Conservation (phyloP, 2,888 invertebrate genomes). For the Tineola bisselliella region DNA sequence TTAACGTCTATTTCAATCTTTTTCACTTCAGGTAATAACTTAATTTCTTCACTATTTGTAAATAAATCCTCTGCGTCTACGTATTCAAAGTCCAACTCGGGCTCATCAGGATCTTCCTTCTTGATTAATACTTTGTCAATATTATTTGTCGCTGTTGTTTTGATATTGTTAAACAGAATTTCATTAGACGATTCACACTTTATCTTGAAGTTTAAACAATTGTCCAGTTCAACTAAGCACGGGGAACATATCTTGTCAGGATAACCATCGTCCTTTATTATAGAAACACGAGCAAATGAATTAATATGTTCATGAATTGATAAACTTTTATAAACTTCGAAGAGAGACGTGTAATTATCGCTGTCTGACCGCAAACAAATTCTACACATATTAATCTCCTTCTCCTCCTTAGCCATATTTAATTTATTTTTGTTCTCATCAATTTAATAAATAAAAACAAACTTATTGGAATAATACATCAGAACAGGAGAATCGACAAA, state of each 20-base stretch:
- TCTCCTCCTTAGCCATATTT: constrained; percentile 1
- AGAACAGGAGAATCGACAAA: neutral
- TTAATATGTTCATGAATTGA: constrained; percentile 38
- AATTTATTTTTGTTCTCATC: neutral
- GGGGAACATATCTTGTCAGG: constrained; percentile 41
- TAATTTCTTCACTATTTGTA: constrained; percentile 15
- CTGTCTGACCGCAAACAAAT: constrained; percentile 17
- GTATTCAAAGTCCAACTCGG: constrained; percentile 16
- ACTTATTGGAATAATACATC: neutral
- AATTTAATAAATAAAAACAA: neutral
- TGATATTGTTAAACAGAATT: constrained; percentile 15
- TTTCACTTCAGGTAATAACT: neutral
- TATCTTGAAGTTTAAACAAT: constrained; percentile 37
- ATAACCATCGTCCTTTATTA: constrained; percentile 37
- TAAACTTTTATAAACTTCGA: constrained; percentile 34
- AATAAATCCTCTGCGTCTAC: constrained; percentile 18
- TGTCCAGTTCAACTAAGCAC: constrained; percentile 41
- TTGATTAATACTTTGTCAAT: constrained; percentile 20
- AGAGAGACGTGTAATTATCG: constrained; percentile 35
- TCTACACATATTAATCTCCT: neutral
- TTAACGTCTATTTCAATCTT: constrained; percentile 18
- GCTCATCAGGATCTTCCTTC: constrained; percentile 22
- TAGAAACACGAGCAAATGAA: constrained; percentile 35
- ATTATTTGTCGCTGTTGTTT: constrained; percentile 16
- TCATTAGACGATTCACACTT: constrained; percentile 40